Evolutionary conservation across 2,113 vertebrate genomes (phyloP), one percentile per base, ranked within the genome.

Genomic region (Lanius collurio): DNA sequence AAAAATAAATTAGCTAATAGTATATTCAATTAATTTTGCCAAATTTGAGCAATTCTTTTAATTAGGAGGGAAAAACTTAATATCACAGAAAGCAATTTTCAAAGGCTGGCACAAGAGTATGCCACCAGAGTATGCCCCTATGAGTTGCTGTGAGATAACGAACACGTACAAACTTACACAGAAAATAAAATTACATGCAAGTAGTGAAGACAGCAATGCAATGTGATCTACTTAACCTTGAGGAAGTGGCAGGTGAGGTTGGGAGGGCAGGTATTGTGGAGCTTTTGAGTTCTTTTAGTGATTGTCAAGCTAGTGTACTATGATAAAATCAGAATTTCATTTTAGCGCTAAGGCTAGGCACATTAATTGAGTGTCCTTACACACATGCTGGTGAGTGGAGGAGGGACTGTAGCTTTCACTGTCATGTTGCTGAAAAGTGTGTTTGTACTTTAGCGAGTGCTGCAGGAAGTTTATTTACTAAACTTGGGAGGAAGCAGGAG

Each of bases 21-120:
- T 92, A 94, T 94, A 94, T 94, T 92, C 95, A 97, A 95, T 97
- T 97, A 97, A 93, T 95, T 96, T 92, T 97, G 68, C 84, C 49
- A 63, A 93, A 90, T 95, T 63, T 59, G 59, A 96, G 82, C 68
- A 93, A 92, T 96, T 90, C 37, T 92, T 94, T 94, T 95, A 96
- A 95, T 96, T 94, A 96, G 93, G 55, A 93, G 79, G 50, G 71
- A 94, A 91, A 87, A 96, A 91, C 31, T 74, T 88, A 94, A 95
- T 95, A 90, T 97, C 85, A 68, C 47, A 87, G 90, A 97, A 96
- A 92, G 94, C 85, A 74, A 88, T 94, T 97, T 96, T 52, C 65
- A 93, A 93, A 92, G 85, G 75, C 94, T 95, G 47, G 76, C 39
- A 75, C 44, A 37, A 37, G 85, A 87, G 60, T 89, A 46, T 90